These are phyloP conservation scores for Aethina tumida DNA, from an alignment of 1,140 invertebrate species.

Conservation along the genomic window DNA sequence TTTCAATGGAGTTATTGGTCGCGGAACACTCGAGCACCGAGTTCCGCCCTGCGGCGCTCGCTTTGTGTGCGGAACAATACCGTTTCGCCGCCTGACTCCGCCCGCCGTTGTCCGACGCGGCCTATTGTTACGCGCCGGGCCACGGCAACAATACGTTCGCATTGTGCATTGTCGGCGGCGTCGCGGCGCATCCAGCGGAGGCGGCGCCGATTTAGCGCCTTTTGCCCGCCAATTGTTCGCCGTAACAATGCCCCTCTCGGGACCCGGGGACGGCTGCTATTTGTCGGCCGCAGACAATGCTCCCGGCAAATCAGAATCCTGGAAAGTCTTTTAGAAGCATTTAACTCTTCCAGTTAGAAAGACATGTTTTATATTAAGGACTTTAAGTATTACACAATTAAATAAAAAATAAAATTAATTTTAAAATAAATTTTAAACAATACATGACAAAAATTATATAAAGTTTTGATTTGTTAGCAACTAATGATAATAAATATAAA, in stretches of 20 bases:
- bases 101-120: slow-evolving; percentile 31
- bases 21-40: slow-evolving; percentile 10
- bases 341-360: too few relatives aligned
- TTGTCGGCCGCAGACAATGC: too few relatives aligned
- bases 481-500: too few relatives aligned
- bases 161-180: slow-evolving; percentile 29
- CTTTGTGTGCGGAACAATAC: slow-evolving; percentile 36
- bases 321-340: too few relatives aligned
- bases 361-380: too few relatives aligned
- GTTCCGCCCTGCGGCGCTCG: slow-evolving; percentile 24
- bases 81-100: slow-evolving; percentile 26
- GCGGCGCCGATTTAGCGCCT: slow-evolving; percentile 23
- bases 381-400: too few relatives aligned
- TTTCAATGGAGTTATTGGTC: slow-evolving; percentile 18
- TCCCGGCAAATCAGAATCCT: too few relatives aligned
- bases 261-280: background rate
- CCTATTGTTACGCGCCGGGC: slow-evolving; percentile 32
- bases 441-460: too few relatives aligned
- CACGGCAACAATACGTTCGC: slow-evolving; percentile 33
- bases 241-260: background rate
- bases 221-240: slow-evolving; percentile 17
- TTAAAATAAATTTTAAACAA: too few relatives aligned
- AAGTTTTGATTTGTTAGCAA: too few relatives aligned
- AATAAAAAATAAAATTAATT: too few relatives aligned
- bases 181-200: slow-evolving; percentile 31